Percentiles rank a stretch among this genome's conserved stretches.
phyloP scores from a whole-genome alignment of 1,140 invertebrate species.

The Drosophila tristis region DNA sequence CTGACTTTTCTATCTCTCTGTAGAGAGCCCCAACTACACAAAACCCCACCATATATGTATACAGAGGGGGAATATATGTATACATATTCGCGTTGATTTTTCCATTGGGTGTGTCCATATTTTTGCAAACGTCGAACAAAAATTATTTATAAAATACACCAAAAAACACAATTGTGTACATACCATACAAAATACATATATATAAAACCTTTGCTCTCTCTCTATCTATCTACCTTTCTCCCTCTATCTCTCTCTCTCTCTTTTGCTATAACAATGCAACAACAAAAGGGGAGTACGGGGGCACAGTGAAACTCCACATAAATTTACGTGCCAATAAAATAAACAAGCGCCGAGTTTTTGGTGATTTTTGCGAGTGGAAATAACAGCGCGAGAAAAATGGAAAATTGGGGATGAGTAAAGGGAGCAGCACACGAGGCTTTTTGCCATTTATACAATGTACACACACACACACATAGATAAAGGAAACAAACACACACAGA shows the following conservation, averaged over 20 bases:
- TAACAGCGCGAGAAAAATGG: slow-evolving; percentile 13
- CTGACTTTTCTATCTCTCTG: no score
- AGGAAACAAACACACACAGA: slow-evolving; percentile 18
- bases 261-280: slow-evolving; percentile 8
- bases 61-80: no score
- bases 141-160: slow-evolving; percentile 75
- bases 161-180: slow-evolving; percentile 47
- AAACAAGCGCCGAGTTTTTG: slow-evolving; percentile 77
- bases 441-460: slow-evolving; percentile 44
- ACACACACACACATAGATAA: slow-evolving; percentile 17
- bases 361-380: slow-evolving; percentile 68
- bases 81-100: slow-evolving; percentile 12
- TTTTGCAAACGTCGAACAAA: slow-evolving; percentile 54
- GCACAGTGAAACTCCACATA: slow-evolving; percentile 52
- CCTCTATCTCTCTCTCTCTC: slow-evolving; percentile 3
- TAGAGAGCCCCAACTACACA: no score
- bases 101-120: slow-evolving; percentile 56
- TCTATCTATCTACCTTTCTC: neutral
- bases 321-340: slow-evolving; percentile 82
- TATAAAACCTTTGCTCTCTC: slow-evolving; percentile 31
- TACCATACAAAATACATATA: slow-evolving; percentile 43
- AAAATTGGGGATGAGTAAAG: slow-evolving; percentile 39
- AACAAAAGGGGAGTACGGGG: slow-evolving; percentile 2
- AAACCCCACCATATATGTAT: no score
- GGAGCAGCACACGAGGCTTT: slow-evolving; percentile 45